Evolutionary conservation across 2,888 invertebrate genomes (phyloP).

Genomic region (Lissonota sp.): DNA sequence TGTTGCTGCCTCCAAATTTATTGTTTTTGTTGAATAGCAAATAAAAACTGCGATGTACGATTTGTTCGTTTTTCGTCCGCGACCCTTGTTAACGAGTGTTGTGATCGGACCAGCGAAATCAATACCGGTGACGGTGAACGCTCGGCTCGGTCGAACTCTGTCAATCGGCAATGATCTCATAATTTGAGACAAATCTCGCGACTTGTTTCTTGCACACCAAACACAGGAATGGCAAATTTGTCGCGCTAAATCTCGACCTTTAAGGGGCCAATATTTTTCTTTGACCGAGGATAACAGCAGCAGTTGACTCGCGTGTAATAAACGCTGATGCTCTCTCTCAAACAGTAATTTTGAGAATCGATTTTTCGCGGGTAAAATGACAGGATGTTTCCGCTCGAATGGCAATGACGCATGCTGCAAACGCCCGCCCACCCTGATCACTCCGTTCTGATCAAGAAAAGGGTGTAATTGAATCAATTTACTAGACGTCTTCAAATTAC

Average conservation of each 20-base stretch:
- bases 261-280: conserved; percentile 61
- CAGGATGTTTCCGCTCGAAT: conserved; percentile 34
- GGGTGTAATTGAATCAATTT: conserved; percentile 23
- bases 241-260: conserved; percentile 55
- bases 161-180: conserved; percentile 23
- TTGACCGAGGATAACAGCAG: conserved; percentile 51
- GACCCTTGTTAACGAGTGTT: conserved; percentile 48
- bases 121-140: conserved; percentile 53
- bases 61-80: conserved; percentile 52
- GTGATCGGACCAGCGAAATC: conserved; percentile 58
- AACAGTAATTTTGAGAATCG: conserved; percentile 53
- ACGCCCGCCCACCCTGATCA: conserved; percentile 58
- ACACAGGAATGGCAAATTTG: conserved; percentile 63
- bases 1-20: not conserved
- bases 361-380: conserved; percentile 28
- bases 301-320: conserved; percentile 63
- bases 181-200: conserved; percentile 7
- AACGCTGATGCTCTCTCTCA: conserved; percentile 49
- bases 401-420: conserved; percentile 16
- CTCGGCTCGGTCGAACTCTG: conserved; percentile 37
- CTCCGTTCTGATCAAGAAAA: conserved; percentile 31
- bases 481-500: not conserved
- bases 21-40: conserved; percentile 65
- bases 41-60: conserved; percentile 66
- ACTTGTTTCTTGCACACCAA: conserved; percentile 54